Base-by-base conservation (phyloP, 2,113 vertebrate species). In the rat (Rattus norvegicus) region DNA sequence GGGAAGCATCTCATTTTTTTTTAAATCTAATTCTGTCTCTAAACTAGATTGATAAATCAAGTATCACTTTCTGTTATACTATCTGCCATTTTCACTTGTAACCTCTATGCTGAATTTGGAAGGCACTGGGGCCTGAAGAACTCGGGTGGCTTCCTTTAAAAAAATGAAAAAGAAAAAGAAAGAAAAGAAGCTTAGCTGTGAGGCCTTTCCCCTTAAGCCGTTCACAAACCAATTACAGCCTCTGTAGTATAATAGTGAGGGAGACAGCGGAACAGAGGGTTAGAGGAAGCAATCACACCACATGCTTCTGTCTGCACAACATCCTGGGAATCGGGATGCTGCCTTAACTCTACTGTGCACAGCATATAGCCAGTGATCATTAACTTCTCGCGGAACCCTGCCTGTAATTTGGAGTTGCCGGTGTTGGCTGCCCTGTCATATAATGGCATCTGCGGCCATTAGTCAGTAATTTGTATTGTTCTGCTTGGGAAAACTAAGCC, bases 391-490 rank as follows among this genome's bases (percentile, higher is more conserved):
- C 95, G 88, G 43, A 94, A 12, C 81, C 97, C 52, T 20, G 30
- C 0, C 39, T 88, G 76, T 96, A 22, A 96, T 79, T 84, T 97
- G 43, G 65, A 98, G 97, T 96, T 98, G 52, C 81, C 81, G 70
- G 39, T n/a, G 59, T 70, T 80, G n/a, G 54, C 92, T 94, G 59
- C 86, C 95, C 54, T 49, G 95, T 96, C 39, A 59, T 43, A 92
- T 17, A 97, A 97, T 52, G 95, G 84, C 95, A 98, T 96, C 96
- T 93, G 92, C 49, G 36, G 26, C 93, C 76, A 97, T 98, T 97
- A 97, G 97, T 56, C 1, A 75, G 91, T 91, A 67, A 85, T 65
- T 97, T 83, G 80, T 95, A 98, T 98, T 94, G 91, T 96, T 95
- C 94, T 97, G 94, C 67, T 61, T 96, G 92, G 83, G 76, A 77